phyloP scores from a whole-genome alignment of 2,888 invertebrate species.

The Catocala fraxini region DNA sequence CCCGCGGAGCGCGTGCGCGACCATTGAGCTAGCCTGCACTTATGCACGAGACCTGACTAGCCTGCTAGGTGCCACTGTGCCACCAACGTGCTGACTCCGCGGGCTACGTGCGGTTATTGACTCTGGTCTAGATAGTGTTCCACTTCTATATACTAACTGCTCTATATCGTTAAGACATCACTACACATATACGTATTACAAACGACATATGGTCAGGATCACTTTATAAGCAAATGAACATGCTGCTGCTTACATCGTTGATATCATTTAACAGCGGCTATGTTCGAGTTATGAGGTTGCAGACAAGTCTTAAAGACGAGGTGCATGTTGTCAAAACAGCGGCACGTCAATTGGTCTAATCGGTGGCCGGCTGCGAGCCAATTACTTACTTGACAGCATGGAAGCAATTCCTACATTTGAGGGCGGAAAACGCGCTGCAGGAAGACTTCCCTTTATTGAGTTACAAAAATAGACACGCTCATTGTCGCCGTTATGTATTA shows the following conservation, averaged over 20 bases:
- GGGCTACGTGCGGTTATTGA: conserved; percentile 58
- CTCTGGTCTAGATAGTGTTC: conserved; percentile 45
- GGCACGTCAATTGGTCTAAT: conserved; percentile 85
- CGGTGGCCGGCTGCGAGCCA: conserved; percentile 83
- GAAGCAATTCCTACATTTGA: conserved; percentile 87
- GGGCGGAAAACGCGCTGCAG: conserved; percentile 83
- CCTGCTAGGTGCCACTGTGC: conserved; percentile 31
- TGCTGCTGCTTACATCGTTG: not conserved
- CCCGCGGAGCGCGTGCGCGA: conserved; percentile 34
- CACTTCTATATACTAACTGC: conserved; percentile 24
- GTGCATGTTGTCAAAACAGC: conserved; percentile 84
- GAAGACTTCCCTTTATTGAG: conserved; percentile 84
- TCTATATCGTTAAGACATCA: conserved; percentile 21
- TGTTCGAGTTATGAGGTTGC: conserved; percentile 9
- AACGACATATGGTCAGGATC: not conserved
- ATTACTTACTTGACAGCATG: conserved; percentile 86
- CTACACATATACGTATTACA: not conserved
- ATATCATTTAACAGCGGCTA: not conserved
- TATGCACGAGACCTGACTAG: conserved; percentile 29
- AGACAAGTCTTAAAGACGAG: conserved; percentile 48
- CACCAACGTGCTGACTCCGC: conserved; percentile 32
- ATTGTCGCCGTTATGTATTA: conserved; percentile 56
- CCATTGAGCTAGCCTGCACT: conserved; percentile 42
- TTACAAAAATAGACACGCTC: conserved; percentile 72
- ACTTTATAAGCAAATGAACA: not conserved